A percentile compares a stretch with the other conserved stretches of the same genome.
Evolutionary conservation across 2,113 vertebrate species (phyloP).

Genomic region (Numenius arquata): DNA sequence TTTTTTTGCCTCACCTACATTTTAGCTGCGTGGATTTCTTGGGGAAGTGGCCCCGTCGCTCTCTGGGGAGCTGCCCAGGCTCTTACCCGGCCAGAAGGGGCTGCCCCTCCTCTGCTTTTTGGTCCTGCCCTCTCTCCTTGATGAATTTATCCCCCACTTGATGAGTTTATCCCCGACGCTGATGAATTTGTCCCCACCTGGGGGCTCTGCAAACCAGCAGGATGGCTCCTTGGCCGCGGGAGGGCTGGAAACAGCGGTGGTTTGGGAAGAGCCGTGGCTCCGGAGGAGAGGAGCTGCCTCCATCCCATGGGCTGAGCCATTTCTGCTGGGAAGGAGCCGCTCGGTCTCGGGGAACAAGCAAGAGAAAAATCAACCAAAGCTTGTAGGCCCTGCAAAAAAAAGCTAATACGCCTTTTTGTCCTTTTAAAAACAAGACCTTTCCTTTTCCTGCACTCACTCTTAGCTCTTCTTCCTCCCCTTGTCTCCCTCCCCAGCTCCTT

Average conservation of each 20-base stretch:
- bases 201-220: not conserved
- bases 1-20: not conserved
- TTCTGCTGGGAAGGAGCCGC: not conserved
- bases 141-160: not conserved
- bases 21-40: accelerated
- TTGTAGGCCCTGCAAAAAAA: not conserved
- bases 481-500: not conserved
- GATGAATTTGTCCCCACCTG: not conserved
- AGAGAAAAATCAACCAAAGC: not conserved
- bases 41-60: not conserved
- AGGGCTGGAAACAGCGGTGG: not conserved
- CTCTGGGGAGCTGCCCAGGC: not conserved
- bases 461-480: not conserved
- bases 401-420: not conserved
- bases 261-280: not conserved
- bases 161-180: not conserved
- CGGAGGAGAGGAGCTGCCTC: not conserved
- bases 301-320: accelerated
- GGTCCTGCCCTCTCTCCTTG: accelerated
- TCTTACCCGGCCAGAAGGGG: not conserved
- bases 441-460: not conserved
- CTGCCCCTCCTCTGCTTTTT: not conserved
- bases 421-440: not conserved
- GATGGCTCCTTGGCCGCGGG: too few relatives aligned
- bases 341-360: not conserved